Conservation (phyloP, 2,888 invertebrate species). For the Acrobasis consociella region DNA sequence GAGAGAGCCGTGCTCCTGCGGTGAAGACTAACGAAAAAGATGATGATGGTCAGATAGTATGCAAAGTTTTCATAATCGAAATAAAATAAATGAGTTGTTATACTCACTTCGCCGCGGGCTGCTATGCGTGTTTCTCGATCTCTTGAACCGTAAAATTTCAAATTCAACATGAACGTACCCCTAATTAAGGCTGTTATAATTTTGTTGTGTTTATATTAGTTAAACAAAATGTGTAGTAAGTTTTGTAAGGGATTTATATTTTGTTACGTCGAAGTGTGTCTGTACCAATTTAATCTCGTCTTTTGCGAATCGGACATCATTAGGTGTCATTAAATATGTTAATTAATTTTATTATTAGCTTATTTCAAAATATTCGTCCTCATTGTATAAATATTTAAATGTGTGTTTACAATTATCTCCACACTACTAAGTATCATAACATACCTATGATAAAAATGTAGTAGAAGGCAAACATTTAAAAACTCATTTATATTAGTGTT, state of each 20-base stretch:
- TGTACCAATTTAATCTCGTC: no score
- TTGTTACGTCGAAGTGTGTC: background rate
- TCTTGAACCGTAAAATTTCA: constrained; percentile 21
- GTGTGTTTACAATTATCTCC: background rate
- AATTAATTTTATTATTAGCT: no score
- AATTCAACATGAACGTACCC: constrained; percentile 3
- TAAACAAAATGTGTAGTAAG: background rate
- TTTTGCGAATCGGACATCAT: no score
- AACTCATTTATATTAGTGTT: no score
- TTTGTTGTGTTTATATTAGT: constrained; percentile 6
- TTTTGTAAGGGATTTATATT: background rate
- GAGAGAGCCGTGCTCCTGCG: no score
- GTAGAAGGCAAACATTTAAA: no score
- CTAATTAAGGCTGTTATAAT: constrained; percentile 6
- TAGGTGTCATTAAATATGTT: no score
- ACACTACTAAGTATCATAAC: no score
- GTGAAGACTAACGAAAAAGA: no score
- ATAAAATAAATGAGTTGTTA: constrained; percentile 4
- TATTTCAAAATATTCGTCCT: background rate
- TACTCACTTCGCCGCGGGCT: background rate
- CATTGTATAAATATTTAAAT: background rate
- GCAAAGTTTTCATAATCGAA: background rate
- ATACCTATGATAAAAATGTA: no score
- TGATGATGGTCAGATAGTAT: no score
- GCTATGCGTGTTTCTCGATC: constrained; percentile 11